phyloP scores from a whole-genome alignment of 2,113 vertebrate species.

The Microcebus lehilahytsara region DNA sequence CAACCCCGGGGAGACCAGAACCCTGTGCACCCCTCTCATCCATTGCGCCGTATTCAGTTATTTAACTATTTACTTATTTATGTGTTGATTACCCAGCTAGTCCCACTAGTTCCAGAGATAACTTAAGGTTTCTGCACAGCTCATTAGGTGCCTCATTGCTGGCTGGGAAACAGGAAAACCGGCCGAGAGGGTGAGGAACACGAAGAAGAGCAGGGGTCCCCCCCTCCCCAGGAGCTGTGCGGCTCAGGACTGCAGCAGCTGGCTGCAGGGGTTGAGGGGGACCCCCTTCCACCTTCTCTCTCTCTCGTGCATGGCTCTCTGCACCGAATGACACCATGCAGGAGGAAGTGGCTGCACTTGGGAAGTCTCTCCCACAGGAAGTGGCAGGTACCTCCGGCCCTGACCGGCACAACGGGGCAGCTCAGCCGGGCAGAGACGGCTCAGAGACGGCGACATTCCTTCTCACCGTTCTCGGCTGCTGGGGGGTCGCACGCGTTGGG shows the following conservation, averaged over 20 bases:
- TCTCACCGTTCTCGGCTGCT: not conserved
- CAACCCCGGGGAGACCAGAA: not conserved
- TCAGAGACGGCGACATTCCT: not conserved
- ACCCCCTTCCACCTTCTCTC: no score
- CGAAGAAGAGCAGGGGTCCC: no score
- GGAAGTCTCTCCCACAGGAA: not conserved
- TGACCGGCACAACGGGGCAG: not conserved
- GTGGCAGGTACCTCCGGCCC: not conserved
- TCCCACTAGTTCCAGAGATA: conserved; percentile 53
- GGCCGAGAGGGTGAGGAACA: not conserved
- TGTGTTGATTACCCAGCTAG: conserved; percentile 57
- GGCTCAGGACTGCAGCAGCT: rapidly evolving
- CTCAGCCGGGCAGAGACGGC: no score
- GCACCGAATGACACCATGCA: not conserved
- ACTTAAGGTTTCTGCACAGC: not conserved
- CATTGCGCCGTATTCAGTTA: conserved; percentile 45
- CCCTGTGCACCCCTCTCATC: not conserved
- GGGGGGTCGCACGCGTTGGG: no score
- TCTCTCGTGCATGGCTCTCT: not conserved
- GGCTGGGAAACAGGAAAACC: not conserved
- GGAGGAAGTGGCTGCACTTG: not conserved
- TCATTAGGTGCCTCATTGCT: conserved; percentile 50
- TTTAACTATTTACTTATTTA: conserved; percentile 62
- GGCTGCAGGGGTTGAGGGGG: not conserved
- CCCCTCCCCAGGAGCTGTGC: not conserved